phyloP scores from a whole-genome alignment of 2,113 vertebrate genomes.

The Oreamnos americanus region DNA sequence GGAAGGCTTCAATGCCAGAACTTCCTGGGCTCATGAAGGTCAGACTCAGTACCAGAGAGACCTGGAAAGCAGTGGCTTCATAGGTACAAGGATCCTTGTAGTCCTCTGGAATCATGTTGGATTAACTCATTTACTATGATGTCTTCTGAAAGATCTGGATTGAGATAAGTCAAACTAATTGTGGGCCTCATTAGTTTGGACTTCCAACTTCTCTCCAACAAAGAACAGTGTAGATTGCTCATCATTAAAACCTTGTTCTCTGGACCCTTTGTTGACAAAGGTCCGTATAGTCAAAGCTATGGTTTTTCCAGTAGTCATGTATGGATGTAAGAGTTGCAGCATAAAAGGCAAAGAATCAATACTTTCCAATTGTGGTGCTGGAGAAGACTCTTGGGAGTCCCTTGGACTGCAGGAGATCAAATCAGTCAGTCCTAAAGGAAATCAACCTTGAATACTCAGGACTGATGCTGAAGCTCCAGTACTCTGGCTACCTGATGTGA shows the following conservation, averaged over 20 bases:
- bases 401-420: not conserved
- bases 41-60: not conserved
- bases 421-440: not conserved
- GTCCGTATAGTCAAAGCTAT: not conserved
- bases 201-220: not conserved
- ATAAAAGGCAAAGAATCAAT: not conserved
- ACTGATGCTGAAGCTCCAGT: not conserved
- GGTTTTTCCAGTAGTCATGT: not conserved
- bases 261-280: not conserved
- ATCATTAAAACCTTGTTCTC: not conserved
- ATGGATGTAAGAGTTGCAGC: not conserved
- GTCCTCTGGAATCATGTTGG: not conserved
- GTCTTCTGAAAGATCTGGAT: not conserved
- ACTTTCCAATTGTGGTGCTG: not conserved
- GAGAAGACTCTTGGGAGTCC: not conserved
- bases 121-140: not conserved
- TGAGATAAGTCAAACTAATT: not conserved
- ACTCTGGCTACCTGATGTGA: not conserved
- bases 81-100: not conserved
- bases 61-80: not conserved
- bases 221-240: not conserved
- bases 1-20: not conserved
- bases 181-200: not conserved
- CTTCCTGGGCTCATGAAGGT: not conserved
- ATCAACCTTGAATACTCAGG: not conserved